These are phyloP conservation scores for Datnioides undecimradiatus DNA, from an alignment of 2,113 vertebrate species.

Conservation along the genomic window DNA sequence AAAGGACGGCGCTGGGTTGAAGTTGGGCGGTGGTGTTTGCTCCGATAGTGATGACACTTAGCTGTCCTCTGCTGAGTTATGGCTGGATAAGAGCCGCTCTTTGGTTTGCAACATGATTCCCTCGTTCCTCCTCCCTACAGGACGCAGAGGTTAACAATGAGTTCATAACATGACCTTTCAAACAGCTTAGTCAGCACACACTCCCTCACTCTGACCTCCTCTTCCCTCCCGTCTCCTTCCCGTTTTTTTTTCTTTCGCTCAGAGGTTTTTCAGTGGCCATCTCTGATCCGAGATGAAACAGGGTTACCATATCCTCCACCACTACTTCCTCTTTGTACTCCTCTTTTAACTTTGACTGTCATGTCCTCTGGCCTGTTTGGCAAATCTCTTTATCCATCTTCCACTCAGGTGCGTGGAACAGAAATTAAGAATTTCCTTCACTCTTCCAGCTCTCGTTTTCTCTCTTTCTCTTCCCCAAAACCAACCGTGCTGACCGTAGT, in stretches of 20 bases:
- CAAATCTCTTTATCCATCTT: slow-evolving; percentile 41
- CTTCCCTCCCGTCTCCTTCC: slow-evolving; percentile 50
- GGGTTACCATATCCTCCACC: slow-evolving; percentile 36
- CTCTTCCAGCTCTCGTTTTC: not conserved
- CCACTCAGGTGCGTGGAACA: not conserved
- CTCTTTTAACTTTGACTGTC: slow-evolving; percentile 30
- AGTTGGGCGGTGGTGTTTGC: slow-evolving; percentile 7
- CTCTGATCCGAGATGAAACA: slow-evolving; percentile 60
- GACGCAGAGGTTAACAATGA: slow-evolving; percentile 71
- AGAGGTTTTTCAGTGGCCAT: slow-evolving; percentile 45
- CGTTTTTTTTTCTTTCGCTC: slow-evolving; percentile 46
- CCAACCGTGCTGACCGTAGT: slow-evolving; percentile 2
- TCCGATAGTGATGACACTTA: slow-evolving; percentile 54
- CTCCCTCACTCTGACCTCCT: slow-evolving; percentile 60
- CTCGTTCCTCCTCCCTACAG: slow-evolving; percentile 57
- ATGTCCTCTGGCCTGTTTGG: slow-evolving; percentile 17
- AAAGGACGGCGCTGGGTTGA: slow-evolving; percentile 14
- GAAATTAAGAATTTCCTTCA: slow-evolving; percentile 13
- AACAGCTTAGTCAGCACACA: slow-evolving; percentile 72
- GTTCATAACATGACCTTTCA: slow-evolving; percentile 74
- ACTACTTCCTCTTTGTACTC: slow-evolving; percentile 52
- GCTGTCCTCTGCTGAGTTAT: slow-evolving; percentile 69
- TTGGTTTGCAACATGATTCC: slow-evolving; percentile 64
- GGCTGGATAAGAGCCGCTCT: slow-evolving; percentile 57
- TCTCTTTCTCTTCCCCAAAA: slow-evolving; percentile 23